phyloP scores from a whole-genome alignment of 2,113 vertebrate species.

The Lophius piscatorius region DNA sequence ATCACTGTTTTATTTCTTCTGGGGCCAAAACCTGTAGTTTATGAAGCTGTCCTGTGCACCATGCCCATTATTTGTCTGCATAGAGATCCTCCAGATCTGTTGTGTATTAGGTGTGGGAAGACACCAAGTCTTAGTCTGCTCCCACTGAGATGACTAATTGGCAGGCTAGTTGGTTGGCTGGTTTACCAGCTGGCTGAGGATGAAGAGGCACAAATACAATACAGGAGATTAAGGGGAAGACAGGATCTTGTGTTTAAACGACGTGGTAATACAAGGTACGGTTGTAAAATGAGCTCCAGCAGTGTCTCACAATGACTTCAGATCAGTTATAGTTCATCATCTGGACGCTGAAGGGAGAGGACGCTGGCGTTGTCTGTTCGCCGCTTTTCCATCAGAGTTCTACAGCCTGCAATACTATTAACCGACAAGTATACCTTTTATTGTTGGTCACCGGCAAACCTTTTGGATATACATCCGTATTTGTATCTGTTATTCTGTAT shows the following conservation, averaged over 20 bases:
- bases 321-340: no score
- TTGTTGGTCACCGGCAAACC: no score
- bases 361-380: no score
- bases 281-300: neutral
- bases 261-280: neutral
- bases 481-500: no score
- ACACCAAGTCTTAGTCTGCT: conserved; percentile 47
- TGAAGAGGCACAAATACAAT: conserved; percentile 2
- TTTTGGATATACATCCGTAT: no score
- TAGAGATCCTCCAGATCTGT: conserved; percentile 49
- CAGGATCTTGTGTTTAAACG: neutral
- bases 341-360: no score
- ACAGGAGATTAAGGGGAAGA: conserved; percentile 12
- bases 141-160: conserved; percentile 59
- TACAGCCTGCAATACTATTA: no score
- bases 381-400: no score
- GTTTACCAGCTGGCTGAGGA: conserved; percentile 26
- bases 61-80: conserved; percentile 27
- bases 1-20: conserved; percentile 40
- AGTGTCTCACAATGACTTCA: no score
- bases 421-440: no score
- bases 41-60: conserved; percentile 31
- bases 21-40: conserved; percentile 29
- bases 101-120: conserved; percentile 42
- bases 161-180: conserved; percentile 16